Base-by-base conservation (phyloP, 2,113 vertebrate genomes). In the Scomber japonicus region DNA sequence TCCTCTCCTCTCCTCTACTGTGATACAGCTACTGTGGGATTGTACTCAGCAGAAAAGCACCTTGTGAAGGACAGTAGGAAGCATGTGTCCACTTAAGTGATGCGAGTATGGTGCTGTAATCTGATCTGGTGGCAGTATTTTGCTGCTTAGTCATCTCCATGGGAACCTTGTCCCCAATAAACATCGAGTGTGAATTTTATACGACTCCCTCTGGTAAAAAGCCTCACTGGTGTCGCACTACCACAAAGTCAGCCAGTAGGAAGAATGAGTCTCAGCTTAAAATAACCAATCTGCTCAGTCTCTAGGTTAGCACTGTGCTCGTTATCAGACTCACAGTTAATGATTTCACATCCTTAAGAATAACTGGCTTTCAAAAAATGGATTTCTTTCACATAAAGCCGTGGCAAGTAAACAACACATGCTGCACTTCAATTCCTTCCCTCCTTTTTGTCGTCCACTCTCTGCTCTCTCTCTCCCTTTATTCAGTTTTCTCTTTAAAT, bases 211-310 rank as follows among this genome's bases (percentile, higher is more conserved):
- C 67, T 59, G 71, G 74, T 85, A 68, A 85, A 81, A 89, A 63
- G 59, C n/a, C 79, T 83, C 59, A 16, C 35, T 68, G 68, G 76
- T 62, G 75, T 81, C 78, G 65, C 67, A 68, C 50, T 13, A 63
- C 57, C 75, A 81, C 77, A 54, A 66, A 77, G 57, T 68, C 63
- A 64, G 61, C 78, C 86, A 89, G 80, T 83, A 35, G 57, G 24
- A 48, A 80, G 10, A 10, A 57, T 68, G 50, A 55, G 56, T 71
- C 78, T 27, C 27, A 16, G 61, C 84, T 82, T 71, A 82, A 91
- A 90, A 89, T 86, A 93, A 67, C 49, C 78, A 67, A 12, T 17
- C 71, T 53, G 78, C 59, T 72, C 60, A 53, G 59, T 51, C 49
- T 60, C 51, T 15, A 64, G 1, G 48, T 17, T 49, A 44, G 19